Percentiles rank a stretch among this genome's conserved stretches.
Conservation (phyloP, 2,797 vertebrate species). For the Oreonectes daqikongensis region DNA sequence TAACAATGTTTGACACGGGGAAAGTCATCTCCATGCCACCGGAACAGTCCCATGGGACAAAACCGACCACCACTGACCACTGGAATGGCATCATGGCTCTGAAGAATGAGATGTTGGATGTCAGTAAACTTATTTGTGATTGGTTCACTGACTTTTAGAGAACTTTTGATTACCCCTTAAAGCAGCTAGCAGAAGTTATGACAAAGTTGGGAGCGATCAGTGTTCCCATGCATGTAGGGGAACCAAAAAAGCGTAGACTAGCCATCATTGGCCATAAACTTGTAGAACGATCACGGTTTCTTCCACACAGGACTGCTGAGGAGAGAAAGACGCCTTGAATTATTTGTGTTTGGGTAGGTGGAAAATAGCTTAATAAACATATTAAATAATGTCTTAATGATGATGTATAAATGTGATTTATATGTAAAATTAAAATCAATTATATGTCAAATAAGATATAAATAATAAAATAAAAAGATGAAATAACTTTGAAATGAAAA, state of each 20-base stretch:
- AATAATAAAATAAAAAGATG: no score
- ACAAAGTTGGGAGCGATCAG: slow-evolving; percentile 73
- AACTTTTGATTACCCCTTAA: slow-evolving; percentile 61
- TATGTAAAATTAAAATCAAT: no score
- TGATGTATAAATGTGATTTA: background rate
- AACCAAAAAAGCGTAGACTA: slow-evolving; percentile 66
- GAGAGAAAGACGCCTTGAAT: background rate
- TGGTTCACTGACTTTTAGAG: background rate
- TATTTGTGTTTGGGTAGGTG: background rate
- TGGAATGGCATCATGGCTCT: background rate
- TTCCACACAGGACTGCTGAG: slow-evolving; percentile 67
- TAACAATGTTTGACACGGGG: background rate
- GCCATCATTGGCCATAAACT: slow-evolving; percentile 72
- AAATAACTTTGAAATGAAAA: no score
- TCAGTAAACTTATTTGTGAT: background rate
- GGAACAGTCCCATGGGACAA: background rate
- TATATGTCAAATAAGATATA: no score
- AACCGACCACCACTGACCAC: background rate
- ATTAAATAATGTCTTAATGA: background rate
- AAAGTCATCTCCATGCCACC: rapidly evolving
- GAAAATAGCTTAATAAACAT: background rate
- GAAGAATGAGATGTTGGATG: background rate
- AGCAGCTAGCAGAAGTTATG: slow-evolving; percentile 76
- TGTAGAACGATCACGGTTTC: background rate
- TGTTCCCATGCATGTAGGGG: slow-evolving; percentile 76